Evolutionary conservation across 2,113 vertebrate genomes (phyloP).

Genomic region (Tenebrosternarchus preto): DNA sequence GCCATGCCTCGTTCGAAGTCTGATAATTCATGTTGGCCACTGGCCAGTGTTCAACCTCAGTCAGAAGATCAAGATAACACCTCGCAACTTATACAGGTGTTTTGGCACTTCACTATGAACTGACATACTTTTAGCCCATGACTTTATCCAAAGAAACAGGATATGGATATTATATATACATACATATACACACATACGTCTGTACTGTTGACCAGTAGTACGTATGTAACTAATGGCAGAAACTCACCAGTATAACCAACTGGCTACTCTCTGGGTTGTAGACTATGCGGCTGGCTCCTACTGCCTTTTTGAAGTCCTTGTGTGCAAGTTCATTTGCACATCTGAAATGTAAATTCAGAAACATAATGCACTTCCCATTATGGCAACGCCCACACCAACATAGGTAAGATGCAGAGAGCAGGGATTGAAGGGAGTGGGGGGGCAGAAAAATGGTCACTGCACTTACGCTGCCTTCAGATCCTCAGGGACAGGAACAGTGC

Average conservation of each 20-base stretch:
- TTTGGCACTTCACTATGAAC: too few relatives aligned
- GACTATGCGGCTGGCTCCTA: conserved; percentile 82
- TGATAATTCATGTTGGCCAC: too few relatives aligned
- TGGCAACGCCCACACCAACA: not conserved
- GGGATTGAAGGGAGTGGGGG: too few relatives aligned
- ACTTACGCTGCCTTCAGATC: conserved; percentile 81
- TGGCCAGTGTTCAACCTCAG: too few relatives aligned
- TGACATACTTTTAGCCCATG: too few relatives aligned
- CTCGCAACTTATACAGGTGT: too few relatives aligned
- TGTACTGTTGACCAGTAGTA: not conserved
- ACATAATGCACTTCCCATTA: not conserved
- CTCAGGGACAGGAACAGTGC: conserved; percentile 83
- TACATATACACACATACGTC: too few relatives aligned
- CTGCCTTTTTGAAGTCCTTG: conserved; percentile 89
- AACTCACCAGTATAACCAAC: conserved; percentile 83
- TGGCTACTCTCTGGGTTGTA: conserved; percentile 79
- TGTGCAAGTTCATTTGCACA: conserved; percentile 83
- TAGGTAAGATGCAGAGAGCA: not conserved
- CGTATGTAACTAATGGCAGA: not conserved
- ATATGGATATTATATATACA: too few relatives aligned
- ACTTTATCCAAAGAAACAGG: too few relatives aligned
- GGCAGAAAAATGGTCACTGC: not conserved
- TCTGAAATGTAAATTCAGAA: conserved; percentile 60
- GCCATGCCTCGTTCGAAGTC: too few relatives aligned
- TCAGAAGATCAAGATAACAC: too few relatives aligned